Evolutionary conservation across 2,113 vertebrate genomes (phyloP), one percentile per base, ranked within the genome.

Genomic region (Apeltes quadracus): DNA sequence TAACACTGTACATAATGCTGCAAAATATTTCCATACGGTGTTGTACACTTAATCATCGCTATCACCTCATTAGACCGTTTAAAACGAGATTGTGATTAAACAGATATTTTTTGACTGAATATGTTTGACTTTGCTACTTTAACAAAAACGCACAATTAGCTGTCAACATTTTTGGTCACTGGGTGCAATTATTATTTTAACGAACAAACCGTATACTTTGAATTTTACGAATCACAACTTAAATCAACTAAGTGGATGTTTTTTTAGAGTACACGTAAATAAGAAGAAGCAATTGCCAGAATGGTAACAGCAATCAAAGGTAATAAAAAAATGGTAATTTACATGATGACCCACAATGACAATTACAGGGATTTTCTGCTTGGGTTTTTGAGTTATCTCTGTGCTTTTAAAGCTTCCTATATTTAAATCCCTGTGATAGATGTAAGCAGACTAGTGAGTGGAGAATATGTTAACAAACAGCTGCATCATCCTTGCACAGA

Each of bases 401-500:
- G 36, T 25, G 13, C 36, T 67, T 48, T 61, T 72, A 39, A 81
- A 81, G 46, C 27, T 16, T 39, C 44, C 8, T 44, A 59, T 43
- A 29, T 72, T 74, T 61, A 75, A 69, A 78, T 67, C 53, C 65
- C 29, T 44, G 46, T 65, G 59, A 75, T 44, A n/a, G 14, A 64
- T 2, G 18, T 27, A 79, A 81, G 82, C 25, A 64, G 18, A 43
- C 43, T 2, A 50, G 11, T 13, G 48, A 75, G 39, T 62, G 46
- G 61, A 76, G 50, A 18, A 61, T 61, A 67, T 61, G 69, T 79
- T 73, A 54, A 59, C 41, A 69, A 70, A 66, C 13, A 15, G n/a
- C 48, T 89, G 50, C 73, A 51, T 80, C 66, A 59, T 65, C 72
- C 53, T 69, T 82, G 68, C 83, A 81, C 55, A 68, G 50, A 46